Evolutionary conservation across 2,888 invertebrate genomes (phyloP).

Genomic region (Nowickia ferox): DNA sequence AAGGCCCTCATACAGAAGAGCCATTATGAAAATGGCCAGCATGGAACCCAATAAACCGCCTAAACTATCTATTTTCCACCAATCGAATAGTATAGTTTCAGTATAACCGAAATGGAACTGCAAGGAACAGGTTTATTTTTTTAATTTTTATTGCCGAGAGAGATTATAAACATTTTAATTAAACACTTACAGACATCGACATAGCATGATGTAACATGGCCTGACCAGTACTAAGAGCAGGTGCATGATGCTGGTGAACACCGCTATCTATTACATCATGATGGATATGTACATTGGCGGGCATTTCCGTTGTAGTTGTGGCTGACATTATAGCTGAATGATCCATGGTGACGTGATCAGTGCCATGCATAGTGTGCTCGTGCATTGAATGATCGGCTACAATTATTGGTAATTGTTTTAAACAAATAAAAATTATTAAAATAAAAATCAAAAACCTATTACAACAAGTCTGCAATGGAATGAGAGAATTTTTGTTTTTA

Average conservation of each 20-base stretch:
- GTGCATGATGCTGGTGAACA: slow-evolving; percentile 65
- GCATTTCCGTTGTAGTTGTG: slow-evolving; percentile 70
- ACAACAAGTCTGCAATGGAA: slow-evolving; percentile 56
- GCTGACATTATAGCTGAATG: slow-evolving; percentile 53
- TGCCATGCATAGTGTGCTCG: slow-evolving; percentile 71
- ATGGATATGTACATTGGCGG: slow-evolving; percentile 69
- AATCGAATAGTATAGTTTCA: slow-evolving; percentile 91
- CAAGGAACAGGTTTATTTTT: slow-evolving; percentile 68
- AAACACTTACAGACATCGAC: slow-evolving; percentile 82
- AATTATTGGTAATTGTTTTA: slow-evolving; percentile 61
- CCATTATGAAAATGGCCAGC: slow-evolving; percentile 95
- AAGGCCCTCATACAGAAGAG: slow-evolving; percentile 95
- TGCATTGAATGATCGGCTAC: slow-evolving; percentile 70
- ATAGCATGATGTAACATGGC: slow-evolving; percentile 81
- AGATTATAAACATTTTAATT: not conserved
- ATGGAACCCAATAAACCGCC: slow-evolving; percentile 94
- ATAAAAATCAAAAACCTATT: slow-evolving; percentile 54
- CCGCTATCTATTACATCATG: slow-evolving; percentile 68
- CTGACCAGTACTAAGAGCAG: slow-evolving; percentile 73
- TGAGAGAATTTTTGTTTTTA: slow-evolving; percentile 38
- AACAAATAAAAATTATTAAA: slow-evolving; percentile 68
- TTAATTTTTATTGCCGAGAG: not conserved
- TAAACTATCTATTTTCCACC: slow-evolving; percentile 90
- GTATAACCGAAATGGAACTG: slow-evolving; percentile 91
- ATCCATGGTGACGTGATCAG: slow-evolving; percentile 56